A percentile compares a stretch with the other conserved stretches of the same genome.
phyloP scores from a whole-genome alignment of 2,888 invertebrate species.

The Anoncus sp. region DNA sequence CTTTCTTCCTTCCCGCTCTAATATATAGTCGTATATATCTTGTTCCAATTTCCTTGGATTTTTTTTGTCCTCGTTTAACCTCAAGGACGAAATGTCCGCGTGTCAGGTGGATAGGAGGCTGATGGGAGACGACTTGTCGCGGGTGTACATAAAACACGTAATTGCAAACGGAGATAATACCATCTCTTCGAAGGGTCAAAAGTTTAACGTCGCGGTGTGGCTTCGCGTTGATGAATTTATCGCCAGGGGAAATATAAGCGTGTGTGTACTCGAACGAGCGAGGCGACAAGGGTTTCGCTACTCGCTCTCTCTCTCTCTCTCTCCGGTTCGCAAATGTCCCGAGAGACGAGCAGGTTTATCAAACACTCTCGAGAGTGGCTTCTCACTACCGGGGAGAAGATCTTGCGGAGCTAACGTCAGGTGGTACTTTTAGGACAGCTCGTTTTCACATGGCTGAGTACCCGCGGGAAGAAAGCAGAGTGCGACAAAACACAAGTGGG shows the following conservation, averaged over 20 bases:
- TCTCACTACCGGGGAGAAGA: constrained; percentile 13
- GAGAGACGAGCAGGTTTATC: constrained; percentile 10
- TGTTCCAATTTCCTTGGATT: not conserved
- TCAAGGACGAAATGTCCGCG: not conserved
- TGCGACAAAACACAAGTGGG: not conserved
- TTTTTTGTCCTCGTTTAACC: not conserved
- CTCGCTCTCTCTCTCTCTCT: not conserved
- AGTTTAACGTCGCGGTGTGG: constrained; percentile 33
- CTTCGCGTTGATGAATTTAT: constrained; percentile 44
- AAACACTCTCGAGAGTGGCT: constrained; percentile 12
- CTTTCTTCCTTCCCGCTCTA: not conserved
- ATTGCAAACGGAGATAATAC: constrained; percentile 5
- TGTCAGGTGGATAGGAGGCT: not conserved
- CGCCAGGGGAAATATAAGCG: constrained; percentile 32
- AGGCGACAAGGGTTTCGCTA: constrained; percentile 8
- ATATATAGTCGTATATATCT: not conserved
- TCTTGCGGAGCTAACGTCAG: constrained; percentile 51
- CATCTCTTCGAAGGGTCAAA: constrained; percentile 5
- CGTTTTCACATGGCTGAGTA: constrained; percentile 32
- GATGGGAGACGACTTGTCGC: not conserved
- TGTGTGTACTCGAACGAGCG: constrained; percentile 12
- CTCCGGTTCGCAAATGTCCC: constrained; percentile 13
- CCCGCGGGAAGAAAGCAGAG: not conserved
- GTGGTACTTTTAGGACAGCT: constrained; percentile 54
- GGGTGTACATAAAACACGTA: constrained; percentile 7